A percentile compares a stretch with the other conserved stretches of the same genome.
phyloP scores from a whole-genome alignment of 37 sponge, comb jelly and placozoan species.

The Petrosia ficiformis region DNA sequence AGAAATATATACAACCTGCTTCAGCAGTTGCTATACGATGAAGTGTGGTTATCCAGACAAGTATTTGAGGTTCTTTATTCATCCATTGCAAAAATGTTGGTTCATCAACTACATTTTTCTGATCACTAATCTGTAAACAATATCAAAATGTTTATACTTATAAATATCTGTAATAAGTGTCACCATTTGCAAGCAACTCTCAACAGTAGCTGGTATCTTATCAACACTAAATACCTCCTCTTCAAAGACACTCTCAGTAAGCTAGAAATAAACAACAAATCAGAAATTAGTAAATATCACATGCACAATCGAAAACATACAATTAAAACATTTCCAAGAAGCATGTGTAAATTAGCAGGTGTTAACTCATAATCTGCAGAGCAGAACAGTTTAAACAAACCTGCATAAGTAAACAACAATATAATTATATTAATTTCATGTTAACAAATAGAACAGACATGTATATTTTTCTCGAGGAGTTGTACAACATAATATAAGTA shows the following conservation, averaged over 20 bases:
- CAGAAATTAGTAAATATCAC: background rate
- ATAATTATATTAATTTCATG: background rate
- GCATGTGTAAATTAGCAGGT: background rate
- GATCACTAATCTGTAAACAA: background rate
- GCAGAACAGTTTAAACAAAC: background rate
- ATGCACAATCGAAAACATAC: background rate
- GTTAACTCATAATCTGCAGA: background rate
- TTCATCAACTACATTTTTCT: conserved; percentile 7
- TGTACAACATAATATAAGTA: conserved; percentile 47
- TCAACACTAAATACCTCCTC: background rate
- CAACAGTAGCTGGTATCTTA: background rate
- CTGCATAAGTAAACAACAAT: background rate
- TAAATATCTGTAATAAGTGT: too few relatives aligned
- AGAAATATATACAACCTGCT: conserved; percentile 39
- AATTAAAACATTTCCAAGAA: background rate
- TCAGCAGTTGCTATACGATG: conserved; percentile 81
- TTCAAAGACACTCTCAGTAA: background rate
- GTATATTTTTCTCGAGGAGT: conserved; percentile 64
- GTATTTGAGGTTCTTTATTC: conserved; percentile 57
- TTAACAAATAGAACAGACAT: conserved; percentile 50
- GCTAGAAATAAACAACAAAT: background rate
- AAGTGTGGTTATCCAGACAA: conserved; percentile 91
- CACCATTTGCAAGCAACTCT: background rate
- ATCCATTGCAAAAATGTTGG: conserved; percentile 64
- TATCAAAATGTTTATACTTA: too few relatives aligned